These are phyloP conservation scores for Poecilia wingei DNA, from an alignment of 2,797 vertebrate species.

Conservation along the genomic window DNA sequence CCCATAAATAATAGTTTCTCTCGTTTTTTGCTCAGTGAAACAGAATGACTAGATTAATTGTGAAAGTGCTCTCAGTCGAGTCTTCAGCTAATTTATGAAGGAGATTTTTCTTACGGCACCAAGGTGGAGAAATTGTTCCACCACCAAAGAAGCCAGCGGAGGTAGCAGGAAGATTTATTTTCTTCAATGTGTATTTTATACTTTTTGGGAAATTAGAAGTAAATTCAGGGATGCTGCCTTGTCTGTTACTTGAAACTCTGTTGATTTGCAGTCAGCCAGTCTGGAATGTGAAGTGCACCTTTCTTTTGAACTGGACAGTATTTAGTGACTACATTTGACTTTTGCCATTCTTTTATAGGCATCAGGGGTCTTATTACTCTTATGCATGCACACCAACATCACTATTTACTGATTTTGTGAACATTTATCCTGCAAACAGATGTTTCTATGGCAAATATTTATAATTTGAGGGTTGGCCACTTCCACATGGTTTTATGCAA, in stretches of 20 bases:
- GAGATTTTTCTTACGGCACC: neutral
- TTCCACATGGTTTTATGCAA: too few species aligned
- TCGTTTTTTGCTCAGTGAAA: neutral
- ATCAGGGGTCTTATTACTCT: neutral
- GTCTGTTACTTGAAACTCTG: neutral
- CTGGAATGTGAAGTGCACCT: neutral
- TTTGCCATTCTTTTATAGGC: neutral
- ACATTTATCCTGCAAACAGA: neutral
- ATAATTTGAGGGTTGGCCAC: too few species aligned
- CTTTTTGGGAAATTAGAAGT: neutral
- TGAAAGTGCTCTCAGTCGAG: neutral
- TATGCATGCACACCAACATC: neutral
- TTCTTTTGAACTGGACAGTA: neutral
- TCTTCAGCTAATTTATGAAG: slow-evolving; percentile 5
- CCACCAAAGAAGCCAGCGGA: neutral
- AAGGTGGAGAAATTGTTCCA: slow-evolving; percentile 4
- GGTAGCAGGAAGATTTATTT: neutral
- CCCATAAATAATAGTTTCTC: slow-evolving; percentile 8
- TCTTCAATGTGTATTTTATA: neutral
- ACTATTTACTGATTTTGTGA: neutral
- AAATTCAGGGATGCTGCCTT: neutral
- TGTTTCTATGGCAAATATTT: neutral
- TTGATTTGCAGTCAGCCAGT: neutral
- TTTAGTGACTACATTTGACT: neutral
- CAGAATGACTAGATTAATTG: neutral